These are phyloP conservation scores for Trypoxylus dichotomus DNA, from an alignment of 1,140 invertebrate species.

Conservation along the genomic window DNA sequence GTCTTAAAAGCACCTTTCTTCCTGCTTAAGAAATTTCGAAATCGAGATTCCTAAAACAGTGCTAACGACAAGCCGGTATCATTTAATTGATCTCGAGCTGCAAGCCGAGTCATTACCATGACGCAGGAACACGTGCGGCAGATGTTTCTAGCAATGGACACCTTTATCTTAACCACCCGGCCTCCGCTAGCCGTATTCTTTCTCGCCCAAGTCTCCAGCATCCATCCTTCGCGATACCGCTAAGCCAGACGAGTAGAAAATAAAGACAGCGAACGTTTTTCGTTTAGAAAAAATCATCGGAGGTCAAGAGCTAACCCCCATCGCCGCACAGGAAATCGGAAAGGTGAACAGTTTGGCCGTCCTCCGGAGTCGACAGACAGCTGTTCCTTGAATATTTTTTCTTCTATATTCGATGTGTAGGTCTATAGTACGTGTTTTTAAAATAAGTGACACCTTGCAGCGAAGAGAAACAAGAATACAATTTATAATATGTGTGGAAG, in stretches of 20 bases:
- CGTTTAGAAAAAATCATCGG: slow-evolving; percentile 11
- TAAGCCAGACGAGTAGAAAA: neutral
- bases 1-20: neutral
- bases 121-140: slow-evolving; percentile 19
- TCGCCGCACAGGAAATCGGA: slow-evolving; percentile 10
- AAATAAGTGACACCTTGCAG: slow-evolving; percentile 16
- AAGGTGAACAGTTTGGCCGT: slow-evolving; percentile 4
- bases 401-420: neutral
- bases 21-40: neutral
- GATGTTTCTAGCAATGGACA: slow-evolving; percentile 12
- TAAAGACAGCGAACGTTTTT: neutral
- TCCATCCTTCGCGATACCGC: neutral
- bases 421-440: neutral
- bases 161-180: slow-evolving; percentile 21
- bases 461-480: neutral
- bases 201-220: neutral
- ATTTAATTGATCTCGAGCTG: slow-evolving; percentile 14
- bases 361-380: neutral
- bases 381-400: slow-evolving; percentile 5
- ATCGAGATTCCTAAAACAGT: slow-evolving; percentile 17
- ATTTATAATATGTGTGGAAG: neutral
- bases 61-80: neutral
- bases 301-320: neutral
- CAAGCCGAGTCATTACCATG: slow-evolving; percentile 24
- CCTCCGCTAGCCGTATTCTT: neutral